Evolutionary conservation across 2,888 invertebrate genomes (phyloP).

Genomic region (Cataglyphis altisquamis): DNA sequence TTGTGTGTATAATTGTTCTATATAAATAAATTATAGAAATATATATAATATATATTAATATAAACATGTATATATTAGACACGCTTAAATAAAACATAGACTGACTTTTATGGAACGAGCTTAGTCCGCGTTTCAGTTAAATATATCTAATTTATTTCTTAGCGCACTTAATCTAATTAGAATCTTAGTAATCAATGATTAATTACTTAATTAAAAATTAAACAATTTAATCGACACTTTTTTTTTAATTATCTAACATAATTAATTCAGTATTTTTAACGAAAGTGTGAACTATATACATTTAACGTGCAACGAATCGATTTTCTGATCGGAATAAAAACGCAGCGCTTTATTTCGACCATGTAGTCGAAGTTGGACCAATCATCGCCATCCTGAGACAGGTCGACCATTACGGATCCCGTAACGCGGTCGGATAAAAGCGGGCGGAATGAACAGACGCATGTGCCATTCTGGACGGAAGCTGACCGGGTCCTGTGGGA

Average conservation of each 20-base stretch:
- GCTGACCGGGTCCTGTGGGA: constrained; percentile 66
- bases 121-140: too few relatives aligned
- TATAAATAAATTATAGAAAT: not conserved
- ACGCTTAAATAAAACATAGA: too few relatives aligned
- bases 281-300: not conserved
- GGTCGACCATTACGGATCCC: constrained; percentile 29
- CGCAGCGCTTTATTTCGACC: constrained; percentile 12
- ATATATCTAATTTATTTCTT: not conserved
- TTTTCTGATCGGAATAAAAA: constrained; percentile 13
- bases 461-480: constrained; percentile 60
- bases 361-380: constrained; percentile 14
- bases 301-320: not conserved
- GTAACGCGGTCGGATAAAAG: constrained; percentile 36
- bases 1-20: not conserved
- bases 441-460: constrained; percentile 37
- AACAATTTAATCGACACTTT: not conserved
- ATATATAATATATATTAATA: not conserved
- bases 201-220: not conserved
- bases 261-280: not conserved
- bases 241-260: not conserved
- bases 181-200: not conserved
- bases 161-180: not conserved
- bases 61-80: too few relatives aligned
- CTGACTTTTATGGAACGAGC: too few relatives aligned
- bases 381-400: constrained; percentile 33